phyloP scores from a whole-genome alignment of 2,797 vertebrate genomes.

The Chaetodon trifasciatus region DNA sequence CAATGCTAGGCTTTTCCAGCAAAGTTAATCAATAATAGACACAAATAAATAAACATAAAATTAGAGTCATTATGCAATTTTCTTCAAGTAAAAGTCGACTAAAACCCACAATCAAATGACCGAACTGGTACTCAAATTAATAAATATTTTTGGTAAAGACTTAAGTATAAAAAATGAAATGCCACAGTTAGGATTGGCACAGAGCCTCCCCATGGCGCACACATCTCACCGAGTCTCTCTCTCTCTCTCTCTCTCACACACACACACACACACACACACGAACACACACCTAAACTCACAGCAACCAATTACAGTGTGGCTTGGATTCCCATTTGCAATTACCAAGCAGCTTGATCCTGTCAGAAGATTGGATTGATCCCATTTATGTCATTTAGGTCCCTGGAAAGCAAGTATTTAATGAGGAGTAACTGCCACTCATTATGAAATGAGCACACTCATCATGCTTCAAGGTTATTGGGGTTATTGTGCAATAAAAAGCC shows the following conservation, averaged over 20 bases:
- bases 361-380: constrained; percentile 80
- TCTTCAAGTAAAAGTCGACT: not conserved
- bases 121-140: not conserved
- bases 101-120: not conserved
- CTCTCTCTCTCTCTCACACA: not conserved
- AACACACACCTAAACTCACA: constrained; percentile 10
- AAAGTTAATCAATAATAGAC: no score
- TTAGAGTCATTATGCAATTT: not conserved
- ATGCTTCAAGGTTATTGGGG: constrained; percentile 66
- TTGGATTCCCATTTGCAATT: constrained; percentile 79
- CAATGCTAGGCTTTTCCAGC: no score
- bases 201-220: not conserved
- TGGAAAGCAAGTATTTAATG: constrained; percentile 76
- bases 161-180: not conserved
- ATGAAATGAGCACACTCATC: constrained; percentile 71
- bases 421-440: constrained; percentile 71
- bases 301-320: constrained; percentile 60
- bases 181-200: constrained; percentile 4
- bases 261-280: constrained; percentile 4
- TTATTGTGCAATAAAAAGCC: constrained; percentile 27
- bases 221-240: constrained; percentile 6
- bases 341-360: constrained; percentile 76
- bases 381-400: constrained; percentile 79
- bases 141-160: not conserved
- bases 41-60: no score